Base-by-base conservation (phyloP, 2,797 vertebrate genomes). In the Sardinella longiceps region DNA sequence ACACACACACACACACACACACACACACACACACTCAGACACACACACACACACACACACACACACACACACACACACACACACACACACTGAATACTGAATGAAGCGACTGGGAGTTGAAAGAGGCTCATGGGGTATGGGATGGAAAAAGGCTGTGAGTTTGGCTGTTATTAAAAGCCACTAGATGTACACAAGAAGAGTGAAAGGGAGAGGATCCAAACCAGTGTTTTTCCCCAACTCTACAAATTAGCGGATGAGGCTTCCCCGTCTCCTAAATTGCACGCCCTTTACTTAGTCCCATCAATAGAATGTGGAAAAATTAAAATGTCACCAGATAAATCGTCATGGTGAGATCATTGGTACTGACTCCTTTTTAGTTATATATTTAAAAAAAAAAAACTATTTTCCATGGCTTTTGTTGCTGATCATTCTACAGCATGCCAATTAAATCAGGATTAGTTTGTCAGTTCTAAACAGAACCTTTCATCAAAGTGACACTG, bases 121-220 rank as follows among this genome's bases (percentile, higher is more conserved):
- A 37, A 14, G 30, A 37, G 66, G 66, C 30, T 74, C 66, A 18
- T 20, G 15, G 28, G 30, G 43, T 43, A 4, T 3, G 4, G 43
- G 15, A 37, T 74, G 66, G 66, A 74, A 74, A 37, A 74, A 37
- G 66, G 33, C 30, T 37, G 3, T 11, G 14, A 33, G 33, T 30
- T 37, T 14, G 66, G 33, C 66, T 33, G 30, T 74, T 28, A 74
- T 74, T 74, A 74, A 74, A 37, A 74, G 18, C 66, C 66, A 74
- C 66, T 18, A 15, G 30, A 74, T 74, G 33, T 37, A 20, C 66
- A 37, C 30, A 20, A 30, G 5, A 14, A 37, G 33, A 74, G 66
- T 74, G 30, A 33, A 30, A 74, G 66, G 66, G 66, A 33, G 15
- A 74, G 14, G 66, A 74, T 37, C 66, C 30, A 74, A 37, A 74